These are phyloP conservation scores for Chromis chromis DNA, from an alignment of 2,797 vertebrate species.

Conservation along the genomic window DNA sequence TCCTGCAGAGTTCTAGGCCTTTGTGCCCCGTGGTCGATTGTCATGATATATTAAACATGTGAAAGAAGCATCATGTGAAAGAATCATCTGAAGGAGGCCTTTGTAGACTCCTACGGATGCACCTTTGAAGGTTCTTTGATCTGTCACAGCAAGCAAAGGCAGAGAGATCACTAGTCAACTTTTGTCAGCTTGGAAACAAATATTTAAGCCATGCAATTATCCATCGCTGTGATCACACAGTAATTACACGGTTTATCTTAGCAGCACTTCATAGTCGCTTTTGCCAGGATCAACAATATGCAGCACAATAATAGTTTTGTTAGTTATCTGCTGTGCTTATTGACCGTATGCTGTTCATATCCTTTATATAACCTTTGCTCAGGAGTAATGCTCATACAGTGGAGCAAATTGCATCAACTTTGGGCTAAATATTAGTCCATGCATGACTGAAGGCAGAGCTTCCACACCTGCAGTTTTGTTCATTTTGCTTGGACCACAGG, in stretches of 20 bases:
- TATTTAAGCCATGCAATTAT: conserved; percentile 20
- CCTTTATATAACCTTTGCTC: not conserved
- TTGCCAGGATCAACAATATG: not conserved
- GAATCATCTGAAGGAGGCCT: conserved; percentile 29
- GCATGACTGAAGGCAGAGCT: not conserved
- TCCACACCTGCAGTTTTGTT: not conserved
- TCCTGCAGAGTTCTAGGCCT: conserved; percentile 15
- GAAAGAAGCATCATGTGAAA: conserved; percentile 20
- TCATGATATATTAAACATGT: conserved; percentile 45
- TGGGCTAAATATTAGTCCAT: not conserved
- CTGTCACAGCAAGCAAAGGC: conserved; percentile 14
- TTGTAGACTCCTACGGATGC: conserved; percentile 28
- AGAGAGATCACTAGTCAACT: conserved; percentile 13
- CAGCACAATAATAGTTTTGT: not conserved
- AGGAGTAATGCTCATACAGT: not conserved
- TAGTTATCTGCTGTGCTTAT: not conserved
- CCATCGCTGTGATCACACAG: conserved; percentile 4
- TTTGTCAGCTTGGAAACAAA: conserved; percentile 34
- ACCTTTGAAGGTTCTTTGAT: conserved; percentile 38
- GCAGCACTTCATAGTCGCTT: not conserved
- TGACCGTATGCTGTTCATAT: not conserved
- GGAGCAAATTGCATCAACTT: not conserved
- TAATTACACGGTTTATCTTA: conserved; percentile 13
- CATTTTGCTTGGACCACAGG: not conserved
- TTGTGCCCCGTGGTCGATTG: conserved; percentile 33